Evolutionary conservation across 2,888 invertebrate genomes (phyloP), one percentile per base, ranked within the genome.

Genomic region (Anoncus sp.): DNA sequence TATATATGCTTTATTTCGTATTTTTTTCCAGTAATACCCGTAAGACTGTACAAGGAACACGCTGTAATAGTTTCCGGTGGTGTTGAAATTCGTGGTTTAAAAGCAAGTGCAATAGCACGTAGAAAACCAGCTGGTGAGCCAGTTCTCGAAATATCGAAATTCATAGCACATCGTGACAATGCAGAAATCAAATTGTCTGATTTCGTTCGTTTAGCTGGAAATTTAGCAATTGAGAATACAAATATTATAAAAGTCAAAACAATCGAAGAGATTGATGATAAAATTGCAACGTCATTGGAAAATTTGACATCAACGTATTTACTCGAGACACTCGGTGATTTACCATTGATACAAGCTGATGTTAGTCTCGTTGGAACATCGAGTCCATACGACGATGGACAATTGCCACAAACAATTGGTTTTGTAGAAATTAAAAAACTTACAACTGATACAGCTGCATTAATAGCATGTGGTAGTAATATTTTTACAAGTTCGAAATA

Each of bases 331-430:
- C 91, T 96, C 0, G 94, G 93, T 57, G 95, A 96, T 83, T 88
- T 95, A 45, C 96, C 96, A 0, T 87, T 96, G 12, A 92, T 96
- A 3, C 95, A 95, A 83, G 94, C 95, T 0, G 95, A 96, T 59
- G 91, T 95, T 0, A 91, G 93, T 63, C 89, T 96, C 0, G 87
- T 95, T 1, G 81, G 85, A 3, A 76, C 87, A 2, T 63, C 85
- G 3, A 81, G 87, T 10, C 91, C 92, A 22, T 93, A 93, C 60
- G 92, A 93, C 1, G 86, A 92, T 2, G 82, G 92, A 14, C 91
- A 92, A 53, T 87, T 94, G 82, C 92, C 93, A 0, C 82, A 90
- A 0, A 90, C 92, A 35, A 92, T 96, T 0, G 93, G 92, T 2
- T 91, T 95, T 0, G 94, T 94, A 80, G 94, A 95, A 2, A 18